Base-by-base conservation (phyloP, 2,888 invertebrate genomes). In the Drosophila pseudotalamancana region DNA sequence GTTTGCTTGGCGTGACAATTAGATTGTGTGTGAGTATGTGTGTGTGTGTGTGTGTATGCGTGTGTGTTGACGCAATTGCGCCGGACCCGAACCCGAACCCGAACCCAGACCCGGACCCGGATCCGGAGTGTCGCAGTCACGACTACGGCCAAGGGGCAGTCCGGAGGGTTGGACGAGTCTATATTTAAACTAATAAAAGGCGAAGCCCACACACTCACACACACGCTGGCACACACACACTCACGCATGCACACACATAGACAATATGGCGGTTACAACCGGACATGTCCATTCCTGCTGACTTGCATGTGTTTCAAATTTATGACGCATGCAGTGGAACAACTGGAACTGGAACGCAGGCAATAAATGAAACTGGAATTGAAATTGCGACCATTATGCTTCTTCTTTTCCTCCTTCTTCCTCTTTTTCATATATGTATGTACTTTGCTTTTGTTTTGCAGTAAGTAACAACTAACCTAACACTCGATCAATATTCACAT, bases 1-100 rank as follows among this genome's bases (percentile, higher is more conserved):
- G 66, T 81, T 84, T 84, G 80, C 86, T 75, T 82, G 82, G 82
- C 88, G 82, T 87, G 87, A 82, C 81, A 85, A 87, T 82, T 85
- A 82, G 75, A 82, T 72, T 81, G 78, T 63, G 39, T 19, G n/a
- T 45, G 53, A 62, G n/a, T 64, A 29, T 45, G 35, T 46, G 50
- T 53, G 31, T 43, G 12, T 25, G 50, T 71, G 21, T 59, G 29
- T 56, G 6, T 34, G 50, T 12, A 25, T 46, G 32, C 53, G 29
- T 74, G 27, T 57, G 70, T 70, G 75, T 80, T 80, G 80, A 80
- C 80, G 85, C 80, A 81, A 87, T 87, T 84, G 87, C 87, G 85
- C 67, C 67, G 57, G 42, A 27, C 50, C 60, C 49, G 18, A 45
- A 55, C 57, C 57, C 42, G 48, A 48, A 59, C 48, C 68, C 54